A percentile compares a stretch with the other conserved stretches of the same genome.
Conservation (phyloP, 2,113 vertebrate species). For the Oryctolagus cuniculus region DNA sequence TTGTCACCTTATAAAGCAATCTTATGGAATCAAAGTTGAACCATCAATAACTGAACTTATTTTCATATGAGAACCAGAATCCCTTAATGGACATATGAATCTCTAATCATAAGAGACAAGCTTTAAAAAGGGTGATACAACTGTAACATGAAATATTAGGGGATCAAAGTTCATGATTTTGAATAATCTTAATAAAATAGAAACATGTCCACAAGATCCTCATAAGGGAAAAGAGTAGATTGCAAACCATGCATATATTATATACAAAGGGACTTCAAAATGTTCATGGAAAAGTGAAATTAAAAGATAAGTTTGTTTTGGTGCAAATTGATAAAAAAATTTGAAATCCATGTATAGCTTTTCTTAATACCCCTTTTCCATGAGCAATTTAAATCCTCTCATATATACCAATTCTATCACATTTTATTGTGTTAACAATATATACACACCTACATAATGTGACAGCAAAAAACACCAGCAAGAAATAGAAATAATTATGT, state of each 20-base stretch:
- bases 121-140: background rate
- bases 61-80: background rate
- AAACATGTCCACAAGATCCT: background rate
- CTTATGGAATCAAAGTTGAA: background rate
- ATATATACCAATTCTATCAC: background rate
- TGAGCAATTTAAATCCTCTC: no score
- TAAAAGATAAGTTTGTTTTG: no score
- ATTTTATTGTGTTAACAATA: background rate
- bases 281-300: no score
- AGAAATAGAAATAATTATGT: conserved; percentile 11
- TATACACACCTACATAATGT: background rate
- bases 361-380: no score
- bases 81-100: background rate
- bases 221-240: background rate
- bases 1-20: conserved; percentile 1
- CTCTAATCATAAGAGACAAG: background rate
- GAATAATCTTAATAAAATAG: conserved; percentile 34
- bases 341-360: no score
- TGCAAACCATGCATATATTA: background rate
- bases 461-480: background rate
- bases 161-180: conserved; percentile 11
- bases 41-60: conserved; percentile 3
- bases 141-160: background rate
- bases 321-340: no score
- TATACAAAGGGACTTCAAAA: background rate